A percentile compares a stretch with the other conserved stretches of the same genome.
Evolutionary conservation across 2,888 invertebrate genomes (phyloP).

Genomic region (Pocota personata): DNA sequence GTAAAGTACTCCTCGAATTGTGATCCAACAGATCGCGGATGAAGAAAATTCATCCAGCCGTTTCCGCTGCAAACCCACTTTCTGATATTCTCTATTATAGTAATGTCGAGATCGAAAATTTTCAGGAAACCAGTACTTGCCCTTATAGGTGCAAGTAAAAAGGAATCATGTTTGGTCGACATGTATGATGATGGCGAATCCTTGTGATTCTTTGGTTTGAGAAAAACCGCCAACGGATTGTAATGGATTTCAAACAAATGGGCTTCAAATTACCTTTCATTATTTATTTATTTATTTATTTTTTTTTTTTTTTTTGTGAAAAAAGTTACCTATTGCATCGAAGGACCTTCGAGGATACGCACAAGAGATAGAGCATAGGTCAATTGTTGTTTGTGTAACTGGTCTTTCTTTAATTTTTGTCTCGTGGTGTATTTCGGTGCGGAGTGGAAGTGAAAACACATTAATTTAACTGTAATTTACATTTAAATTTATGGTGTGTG

Average conservation of each 20-base stretch:
- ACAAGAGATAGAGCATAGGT: conserved; percentile 35
- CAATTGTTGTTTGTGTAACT: conserved; percentile 5
- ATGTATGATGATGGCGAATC: conserved; percentile 33
- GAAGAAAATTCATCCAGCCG: too few relatives aligned
- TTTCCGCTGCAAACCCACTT: too few relatives aligned
- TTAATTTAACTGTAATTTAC: conserved; percentile 54
- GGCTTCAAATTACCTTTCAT: conserved; percentile 56
- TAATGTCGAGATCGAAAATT: too few relatives aligned
- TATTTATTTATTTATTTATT: conserved; percentile 42
- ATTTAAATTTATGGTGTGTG: conserved; percentile 42
- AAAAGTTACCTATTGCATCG: neutral
- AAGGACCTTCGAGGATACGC: neutral
- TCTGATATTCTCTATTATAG: too few relatives aligned
- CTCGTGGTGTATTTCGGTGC: neutral
- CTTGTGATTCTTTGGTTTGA: conserved; percentile 31
- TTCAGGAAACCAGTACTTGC: too few relatives aligned
- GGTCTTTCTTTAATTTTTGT: neutral
- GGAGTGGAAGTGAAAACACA: neutral
- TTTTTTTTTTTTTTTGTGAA: neutral
- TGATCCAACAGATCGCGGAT: too few relatives aligned
- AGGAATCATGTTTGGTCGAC: neutral
- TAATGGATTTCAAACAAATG: conserved; percentile 69
- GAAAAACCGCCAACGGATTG: conserved; percentile 54
- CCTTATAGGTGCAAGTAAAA: too few relatives aligned
- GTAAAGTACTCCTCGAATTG: too few relatives aligned